phyloP scores from a whole-genome alignment of 2,113 vertebrate species.

The Turdus rufiventris region DNA sequence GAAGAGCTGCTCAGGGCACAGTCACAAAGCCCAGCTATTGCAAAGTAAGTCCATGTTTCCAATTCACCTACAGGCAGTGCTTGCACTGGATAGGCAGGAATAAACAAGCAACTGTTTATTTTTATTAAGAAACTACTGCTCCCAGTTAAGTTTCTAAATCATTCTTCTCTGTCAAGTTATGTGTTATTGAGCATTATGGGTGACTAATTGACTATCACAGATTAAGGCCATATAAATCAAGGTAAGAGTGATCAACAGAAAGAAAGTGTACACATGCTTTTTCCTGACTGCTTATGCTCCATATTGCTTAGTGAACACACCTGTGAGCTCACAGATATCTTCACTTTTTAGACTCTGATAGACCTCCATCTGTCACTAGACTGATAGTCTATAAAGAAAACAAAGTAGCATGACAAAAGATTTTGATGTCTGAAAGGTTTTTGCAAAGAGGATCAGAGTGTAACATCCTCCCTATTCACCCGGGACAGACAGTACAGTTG shows the following conservation, averaged over 20 bases:
- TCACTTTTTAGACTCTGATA: not conserved
- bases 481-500: not conserved
- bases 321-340: not conserved
- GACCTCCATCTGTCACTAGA: not conserved
- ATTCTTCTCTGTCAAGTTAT: not conserved
- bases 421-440: not conserved
- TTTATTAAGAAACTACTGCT: not conserved
- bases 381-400: not conserved
- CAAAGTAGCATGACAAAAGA: not conserved
- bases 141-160: not conserved
- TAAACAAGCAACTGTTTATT: not conserved
- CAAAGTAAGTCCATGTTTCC: not conserved
- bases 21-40: not conserved
- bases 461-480: not conserved
- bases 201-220: not conserved
- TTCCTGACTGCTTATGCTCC: not conserved
- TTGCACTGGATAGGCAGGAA: not conserved
- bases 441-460: not conserved
- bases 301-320: not conserved
- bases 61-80: not conserved
- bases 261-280: fast-evolving
- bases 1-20: not conserved
- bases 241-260: not conserved
- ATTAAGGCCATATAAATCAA: not conserved
- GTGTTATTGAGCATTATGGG: not conserved